Evolutionary conservation across 2,797 vertebrate genomes (phyloP), one percentile per base, ranked within the genome.

Genomic region (Helostoma temminkii): DNA sequence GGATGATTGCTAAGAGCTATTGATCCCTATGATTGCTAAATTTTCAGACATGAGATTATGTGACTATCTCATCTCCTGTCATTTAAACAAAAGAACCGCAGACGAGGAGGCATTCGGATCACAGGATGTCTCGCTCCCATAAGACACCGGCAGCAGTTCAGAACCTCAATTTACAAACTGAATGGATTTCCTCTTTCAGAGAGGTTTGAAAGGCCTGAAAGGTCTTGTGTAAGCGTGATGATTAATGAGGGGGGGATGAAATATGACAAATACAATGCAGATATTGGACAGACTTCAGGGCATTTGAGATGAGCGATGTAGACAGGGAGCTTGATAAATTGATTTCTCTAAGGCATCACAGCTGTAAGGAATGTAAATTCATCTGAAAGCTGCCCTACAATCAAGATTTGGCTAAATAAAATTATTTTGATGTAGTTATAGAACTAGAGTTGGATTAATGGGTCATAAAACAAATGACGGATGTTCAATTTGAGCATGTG

Each of bases 141-240:
- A 14, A 54, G 48, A 59, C 45, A 7, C 25, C 0, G 2, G 48
- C 64, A 56, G 48, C n/a, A 39, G 57, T 34, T 80, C 61, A 43
- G 52, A 74, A 81, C 66, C 61, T 54, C 58, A 47, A 67, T 80
- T 76, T 80, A 49, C 15, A 65, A 70, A 64, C 52, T 47, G 52
- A 80, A 77, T 68, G 19, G 43, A 56, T 74, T 52, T 59, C 21
- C 36, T 12, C 10, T 9, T 11, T 39, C 50, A 65, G 42, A 16
- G 37, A 19, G 15, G 18, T 32, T 36, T 52, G 24, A 76, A 55
- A 53, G 36, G 28, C 34, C 19, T 26, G 36, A 72, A 54, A 45
- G 56, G 58, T 66, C 45, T 16, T 10, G 43, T 32, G 43, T 26
- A 65, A 22, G 12, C 1, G 0, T 28, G 60, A 66, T 71, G 66